Evolutionary conservation across 2,888 invertebrate species (phyloP), one percentile per base, ranked within the genome.

Genomic region (Phaedon cochleariae): DNA sequence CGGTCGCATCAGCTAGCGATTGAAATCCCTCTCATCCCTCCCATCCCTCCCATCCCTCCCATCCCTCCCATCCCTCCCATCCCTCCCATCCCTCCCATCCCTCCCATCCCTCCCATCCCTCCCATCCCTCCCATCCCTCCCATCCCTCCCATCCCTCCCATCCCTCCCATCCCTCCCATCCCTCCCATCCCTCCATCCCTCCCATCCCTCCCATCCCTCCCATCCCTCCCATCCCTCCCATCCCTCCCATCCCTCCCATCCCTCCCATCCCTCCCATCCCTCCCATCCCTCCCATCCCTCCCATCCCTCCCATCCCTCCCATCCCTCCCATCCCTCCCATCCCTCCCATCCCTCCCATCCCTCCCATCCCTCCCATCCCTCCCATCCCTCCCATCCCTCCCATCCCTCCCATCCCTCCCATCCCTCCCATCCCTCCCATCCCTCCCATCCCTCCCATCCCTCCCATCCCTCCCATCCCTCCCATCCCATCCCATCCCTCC

Each of bases 51-150:
- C 31, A 7, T 26, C 29, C 31, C 31, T 26, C 29, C 54, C 54
- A 21, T 15, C 29, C 54, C 31, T 26, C 29, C 31, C 29, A 4
- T 7, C 7, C 4, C 29, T 22, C 20, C 51, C 51, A 7, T 18
- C 20, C 51, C 51, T 22, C 51, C 51, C 51, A 7, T 22, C 51
- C 51, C 20, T 12, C 51, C 51, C 51, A 7, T 22, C 51, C 51
- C 20, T 22, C 51, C 51, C 51, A 7, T 22, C 51, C 51, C 20
- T 22, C 51, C 51, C 51, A 7, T 22, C 51, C 51, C 20, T 22
- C 51, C 51, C 51, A 10, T 5, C 7, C 31, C 31, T 26, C 15
- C 29, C 26, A 10, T 31, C 26, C 18, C 15, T 54, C 26, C 29
- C 26, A 6, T 54, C 26, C 29, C 15, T 54, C 15, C 26, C 29